Evolutionary conservation across 2,113 vertebrate genomes (phyloP).

Genomic region (Triplophysa tibetana): DNA sequence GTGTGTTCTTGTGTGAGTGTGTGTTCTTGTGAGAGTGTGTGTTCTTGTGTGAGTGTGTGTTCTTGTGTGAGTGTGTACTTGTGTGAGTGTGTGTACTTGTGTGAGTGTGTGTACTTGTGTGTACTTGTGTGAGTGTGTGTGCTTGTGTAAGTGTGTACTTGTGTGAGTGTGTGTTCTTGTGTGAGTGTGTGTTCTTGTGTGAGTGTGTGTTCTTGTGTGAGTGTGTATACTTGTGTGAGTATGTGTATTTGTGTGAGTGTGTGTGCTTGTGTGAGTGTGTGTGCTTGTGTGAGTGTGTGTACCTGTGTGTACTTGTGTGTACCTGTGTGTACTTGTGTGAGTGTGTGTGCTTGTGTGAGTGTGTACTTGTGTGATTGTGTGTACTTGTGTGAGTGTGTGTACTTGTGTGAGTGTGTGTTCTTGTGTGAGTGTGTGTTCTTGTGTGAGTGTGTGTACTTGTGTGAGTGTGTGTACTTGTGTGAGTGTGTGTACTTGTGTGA

Average conservation of each 20-base stretch:
- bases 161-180: neutral
- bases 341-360: neutral
- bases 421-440: no score
- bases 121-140: neutral
- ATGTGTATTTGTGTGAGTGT: neutral
- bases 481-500: neutral
- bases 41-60: neutral
- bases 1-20: neutral
- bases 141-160: neutral
- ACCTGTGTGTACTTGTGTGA: no score
- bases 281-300: neutral
- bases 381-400: neutral
- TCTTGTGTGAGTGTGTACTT: no score
- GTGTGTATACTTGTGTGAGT: no score
- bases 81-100: neutral
- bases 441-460: neutral
- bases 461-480: neutral
- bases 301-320: neutral
- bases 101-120: neutral
- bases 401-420: neutral
- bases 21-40: neutral
- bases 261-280: neutral
- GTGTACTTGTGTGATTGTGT: no score
- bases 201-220: neutral
- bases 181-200: neutral